phyloP scores from a whole-genome alignment of 2,797 vertebrate genomes.

The Takifugu rubripes region DNA sequence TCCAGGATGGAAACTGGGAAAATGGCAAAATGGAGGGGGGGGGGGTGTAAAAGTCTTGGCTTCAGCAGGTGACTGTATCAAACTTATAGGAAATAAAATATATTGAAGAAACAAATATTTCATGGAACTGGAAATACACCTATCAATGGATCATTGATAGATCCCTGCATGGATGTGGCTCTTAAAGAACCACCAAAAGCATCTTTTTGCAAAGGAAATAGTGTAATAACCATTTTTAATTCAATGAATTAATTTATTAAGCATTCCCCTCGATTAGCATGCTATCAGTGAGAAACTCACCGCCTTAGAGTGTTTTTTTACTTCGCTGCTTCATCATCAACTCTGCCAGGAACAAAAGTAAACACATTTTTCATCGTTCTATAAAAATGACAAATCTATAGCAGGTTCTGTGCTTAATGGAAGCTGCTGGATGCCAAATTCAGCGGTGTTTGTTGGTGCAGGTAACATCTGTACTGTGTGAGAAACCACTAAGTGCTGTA shows the following conservation, averaged over 20 bases:
- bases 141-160: too few relatives aligned
- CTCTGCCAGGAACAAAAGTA: background rate
- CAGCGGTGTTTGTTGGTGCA: constrained; percentile 22
- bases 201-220: too few relatives aligned
- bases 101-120: constrained; percentile 5
- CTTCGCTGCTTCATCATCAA: background rate
- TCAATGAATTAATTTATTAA: too few relatives aligned
- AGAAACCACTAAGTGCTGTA: constrained; percentile 73
- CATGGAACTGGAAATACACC: too few relatives aligned
- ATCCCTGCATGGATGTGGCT: too few relatives aligned
- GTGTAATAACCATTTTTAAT: too few relatives aligned
- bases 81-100: background rate
- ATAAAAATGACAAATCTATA: constrained; percentile 43
- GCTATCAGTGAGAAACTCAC: too few relatives aligned
- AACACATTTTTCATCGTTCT: background rate
- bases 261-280: too few relatives aligned
- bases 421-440: constrained; percentile 43
- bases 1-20: background rate
- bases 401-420: constrained; percentile 49
- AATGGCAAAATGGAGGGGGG: background rate
- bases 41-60: background rate
- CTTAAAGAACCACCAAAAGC: too few relatives aligned
- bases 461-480: constrained; percentile 38
- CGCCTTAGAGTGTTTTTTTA: too few relatives aligned
- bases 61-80: constrained; percentile 10